A percentile compares a stretch with the other conserved stretches of the same genome.
Conservation (phyloP, 2,113 vertebrate species). For the Recurvirostra avosetta region DNA sequence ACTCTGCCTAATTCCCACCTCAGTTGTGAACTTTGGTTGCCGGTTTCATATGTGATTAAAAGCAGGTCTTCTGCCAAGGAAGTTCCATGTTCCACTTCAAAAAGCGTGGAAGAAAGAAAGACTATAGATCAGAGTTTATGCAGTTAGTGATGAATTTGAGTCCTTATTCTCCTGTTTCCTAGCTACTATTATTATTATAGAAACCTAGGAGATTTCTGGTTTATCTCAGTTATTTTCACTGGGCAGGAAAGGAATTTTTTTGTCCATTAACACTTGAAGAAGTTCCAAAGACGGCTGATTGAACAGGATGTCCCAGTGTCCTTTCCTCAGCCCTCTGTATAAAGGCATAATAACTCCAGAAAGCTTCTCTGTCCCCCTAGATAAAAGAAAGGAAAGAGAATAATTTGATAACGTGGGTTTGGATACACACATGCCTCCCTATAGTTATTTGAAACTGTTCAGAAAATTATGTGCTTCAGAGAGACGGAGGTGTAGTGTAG, state of each 20-base stretch:
- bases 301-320: not conserved
- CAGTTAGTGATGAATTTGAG: not conserved
- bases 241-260: not conserved
- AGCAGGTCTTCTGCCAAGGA: not conserved
- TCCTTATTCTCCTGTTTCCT: constrained; percentile 2
- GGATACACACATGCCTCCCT: not conserved
- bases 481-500: not conserved
- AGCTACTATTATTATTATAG: constrained; percentile 7
- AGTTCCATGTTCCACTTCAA: not conserved
- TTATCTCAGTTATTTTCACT: not conserved
- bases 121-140: not conserved
- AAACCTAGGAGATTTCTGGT: constrained; percentile 5
- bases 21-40: not conserved
- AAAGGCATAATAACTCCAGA: not conserved
- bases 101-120: not conserved
- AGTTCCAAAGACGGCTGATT: not conserved
- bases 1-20: not conserved
- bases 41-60: not conserved
- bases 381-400: not conserved
- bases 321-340: not conserved
- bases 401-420: not conserved
- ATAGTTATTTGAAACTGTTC: constrained; percentile 15
- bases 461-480: not conserved
- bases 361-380: not conserved
- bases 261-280: not conserved